Base-by-base conservation (phyloP, 2,888 invertebrate genomes). In the Agrotis exclamationis region DNA sequence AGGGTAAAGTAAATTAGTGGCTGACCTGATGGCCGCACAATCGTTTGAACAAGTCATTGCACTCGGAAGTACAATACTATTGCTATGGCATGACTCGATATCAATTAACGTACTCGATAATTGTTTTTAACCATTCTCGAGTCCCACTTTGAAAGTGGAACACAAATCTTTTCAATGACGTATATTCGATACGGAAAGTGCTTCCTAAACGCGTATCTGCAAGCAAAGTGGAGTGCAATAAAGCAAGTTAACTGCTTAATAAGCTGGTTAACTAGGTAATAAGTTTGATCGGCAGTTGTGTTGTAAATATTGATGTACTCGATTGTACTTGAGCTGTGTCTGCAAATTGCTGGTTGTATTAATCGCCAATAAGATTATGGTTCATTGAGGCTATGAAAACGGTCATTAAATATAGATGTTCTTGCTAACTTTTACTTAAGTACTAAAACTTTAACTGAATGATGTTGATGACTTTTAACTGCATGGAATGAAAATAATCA, bases 1-100 rank as follows among this genome's bases (percentile, higher is more conserved):
- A 13, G 0, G 33, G 28, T 85, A 85, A 86, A 85, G 69, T 76
- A 78, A 87, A 89, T 87, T 83, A 88, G 85, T 85, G 59, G 59
- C 50, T 83, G 81, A 86, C 77, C 80, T 47, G 76, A 70, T 83
- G 72, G 70, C 72, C 80, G 70, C 59, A 76, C 74, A 78, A 76
- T 82, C 76, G 79, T 65, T 18, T 45, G 59, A 33, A 51, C n/a
- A 62, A 77, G 84, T 86, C 87, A 83, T 70, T 76, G 85, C 77
- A 85, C 86, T 87, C 79, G 76, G 70, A 76, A 81, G 64, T 80
- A 75, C 71, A 58, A 86, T 72, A 59, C 71, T 77, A 63, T 59
- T 60, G 62, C 56, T 80, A 85, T 77, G 75, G 77, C 64, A 70
- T 77, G 65, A 62, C 63, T 70, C 74, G 73, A 79, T 76, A 76